A percentile compares a stretch with the other conserved stretches of the same genome.
These are phyloP conservation scores for Podilymbus podiceps DNA, from an alignment of 2,113 vertebrate genomes.

Conservation along the genomic window DNA sequence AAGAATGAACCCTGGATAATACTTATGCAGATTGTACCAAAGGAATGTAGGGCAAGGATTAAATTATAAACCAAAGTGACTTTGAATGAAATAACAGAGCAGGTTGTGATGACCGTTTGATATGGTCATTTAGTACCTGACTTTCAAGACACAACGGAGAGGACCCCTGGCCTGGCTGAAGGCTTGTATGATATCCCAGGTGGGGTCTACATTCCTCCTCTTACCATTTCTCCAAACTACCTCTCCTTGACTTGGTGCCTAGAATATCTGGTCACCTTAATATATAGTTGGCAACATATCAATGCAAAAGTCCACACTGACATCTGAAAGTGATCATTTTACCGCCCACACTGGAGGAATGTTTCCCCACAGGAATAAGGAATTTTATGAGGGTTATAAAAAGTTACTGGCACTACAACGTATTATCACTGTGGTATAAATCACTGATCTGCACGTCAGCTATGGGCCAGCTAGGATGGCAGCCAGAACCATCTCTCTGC, in stretches of 20 bases:
- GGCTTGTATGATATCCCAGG: neutral
- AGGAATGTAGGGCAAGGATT: constrained; percentile 13
- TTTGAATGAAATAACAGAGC: neutral
- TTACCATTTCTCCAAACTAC: neutral
- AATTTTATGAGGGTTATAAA: constrained; percentile 81
- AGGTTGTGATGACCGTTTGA: neutral
- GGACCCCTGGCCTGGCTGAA: neutral
- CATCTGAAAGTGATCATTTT: constrained; percentile 57
- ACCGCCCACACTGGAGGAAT: constrained; percentile 42
- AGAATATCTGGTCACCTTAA: neutral
- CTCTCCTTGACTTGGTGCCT: neutral
- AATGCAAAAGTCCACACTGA: neutral
- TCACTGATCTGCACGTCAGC: constrained; percentile 22
- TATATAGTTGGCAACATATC: neutral
- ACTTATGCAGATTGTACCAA: neutral
- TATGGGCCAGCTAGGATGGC: neutral
- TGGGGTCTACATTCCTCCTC: neutral
- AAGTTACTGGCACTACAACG: constrained; percentile 72
- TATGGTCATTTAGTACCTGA: rapidly evolving
- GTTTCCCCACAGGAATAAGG: constrained; percentile 68
- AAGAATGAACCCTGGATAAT: constrained; percentile 14
- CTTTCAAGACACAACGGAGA: rapidly evolving
- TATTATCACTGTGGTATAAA: constrained; percentile 73
- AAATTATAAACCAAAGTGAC: neutral
- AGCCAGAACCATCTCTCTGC: neutral